Conservation (phyloP, 1,140 invertebrate species). For the Oryctes rhinoceros region DNA sequence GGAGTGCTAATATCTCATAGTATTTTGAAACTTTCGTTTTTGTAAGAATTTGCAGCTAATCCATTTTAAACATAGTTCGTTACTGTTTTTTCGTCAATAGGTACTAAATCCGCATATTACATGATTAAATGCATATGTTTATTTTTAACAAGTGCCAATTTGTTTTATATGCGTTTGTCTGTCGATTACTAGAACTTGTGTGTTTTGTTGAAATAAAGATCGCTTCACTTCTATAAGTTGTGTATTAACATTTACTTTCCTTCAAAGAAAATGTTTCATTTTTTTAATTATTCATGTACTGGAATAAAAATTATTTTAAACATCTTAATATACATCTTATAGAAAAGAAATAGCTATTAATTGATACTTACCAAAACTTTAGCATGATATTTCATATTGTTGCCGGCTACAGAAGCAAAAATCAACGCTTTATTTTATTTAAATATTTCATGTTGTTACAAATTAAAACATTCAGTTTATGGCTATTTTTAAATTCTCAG, state of each 20-base stretch:
- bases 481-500: background rate
- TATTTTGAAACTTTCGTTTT: slow-evolving; percentile 39
- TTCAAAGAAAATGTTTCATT: too few relatives aligned
- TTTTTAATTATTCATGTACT: too few relatives aligned
- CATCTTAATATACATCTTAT: background rate
- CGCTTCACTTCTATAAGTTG: background rate
- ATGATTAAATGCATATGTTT: slow-evolving; percentile 13
- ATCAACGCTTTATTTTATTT: background rate
- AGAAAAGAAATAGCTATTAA: slow-evolving; percentile 21
- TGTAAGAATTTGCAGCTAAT: slow-evolving; percentile 44
- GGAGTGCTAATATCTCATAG: slow-evolving; percentile 60
- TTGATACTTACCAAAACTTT: slow-evolving; percentile 2
- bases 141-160: slow-evolving; percentile 31
- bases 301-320: too few relatives aligned
- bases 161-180: slow-evolving; percentile 33
- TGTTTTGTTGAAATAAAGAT: slow-evolving; percentile 26
- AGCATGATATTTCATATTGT: slow-evolving; percentile 18
- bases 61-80: background rate
- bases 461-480: background rate
- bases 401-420: background rate
- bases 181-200: slow-evolving; percentile 33
- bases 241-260: background rate
- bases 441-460: slow-evolving; percentile 14
- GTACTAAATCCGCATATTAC: slow-evolving; percentile 31
- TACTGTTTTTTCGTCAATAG: slow-evolving; percentile 22